Percentiles rank a stretch among this genome's conserved stretches.
phyloP scores from a whole-genome alignment of 2,113 vertebrate genomes.

The Lepisosteus osseus region DNA sequence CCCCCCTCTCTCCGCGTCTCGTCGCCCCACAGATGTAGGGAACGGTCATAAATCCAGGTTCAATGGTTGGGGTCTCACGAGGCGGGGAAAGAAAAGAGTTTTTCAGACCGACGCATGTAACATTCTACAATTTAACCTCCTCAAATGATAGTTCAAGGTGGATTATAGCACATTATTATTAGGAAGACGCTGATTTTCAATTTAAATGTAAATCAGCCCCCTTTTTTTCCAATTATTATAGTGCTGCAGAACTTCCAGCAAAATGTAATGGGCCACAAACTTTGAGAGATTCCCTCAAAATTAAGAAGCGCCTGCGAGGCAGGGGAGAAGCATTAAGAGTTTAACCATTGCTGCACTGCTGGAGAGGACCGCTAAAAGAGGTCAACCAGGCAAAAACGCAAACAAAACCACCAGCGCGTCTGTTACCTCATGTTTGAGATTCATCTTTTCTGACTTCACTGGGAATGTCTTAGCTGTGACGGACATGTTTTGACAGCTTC shows the following conservation, averaged over 20 bases:
- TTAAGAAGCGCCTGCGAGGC: slow-evolving; percentile 26
- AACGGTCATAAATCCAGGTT: slow-evolving; percentile 22
- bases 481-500: too few relatives aligned
- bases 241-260: slow-evolving; percentile 43
- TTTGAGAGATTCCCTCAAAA: slow-evolving; percentile 36
- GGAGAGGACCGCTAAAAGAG: too few relatives aligned
- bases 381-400: too few relatives aligned
- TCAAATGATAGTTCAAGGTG: slow-evolving; percentile 56
- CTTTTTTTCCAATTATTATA: slow-evolving; percentile 52
- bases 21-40: slow-evolving; percentile 39
- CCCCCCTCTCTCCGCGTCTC: slow-evolving; percentile 27
- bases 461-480: too few relatives aligned
- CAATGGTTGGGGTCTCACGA: slow-evolving; percentile 35
- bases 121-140: slow-evolving; percentile 60
- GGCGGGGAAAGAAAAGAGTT: slow-evolving; percentile 44
- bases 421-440: too few relatives aligned
- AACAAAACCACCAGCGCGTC: too few relatives aligned
- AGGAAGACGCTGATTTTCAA: slow-evolving; percentile 59
- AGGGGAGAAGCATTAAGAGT: slow-evolving; percentile 5
- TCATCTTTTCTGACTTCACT: too few relatives aligned
- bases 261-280: slow-evolving; percentile 45
- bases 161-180: slow-evolving; percentile 61
- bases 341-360: neutral
- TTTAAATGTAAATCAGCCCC: slow-evolving; percentile 68
- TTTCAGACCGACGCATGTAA: slow-evolving; percentile 38